Percentiles rank a stretch among this genome's conserved stretches.
phyloP scores from a whole-genome alignment of 1,140 invertebrate genomes.

The Megalopta genalis region DNA sequence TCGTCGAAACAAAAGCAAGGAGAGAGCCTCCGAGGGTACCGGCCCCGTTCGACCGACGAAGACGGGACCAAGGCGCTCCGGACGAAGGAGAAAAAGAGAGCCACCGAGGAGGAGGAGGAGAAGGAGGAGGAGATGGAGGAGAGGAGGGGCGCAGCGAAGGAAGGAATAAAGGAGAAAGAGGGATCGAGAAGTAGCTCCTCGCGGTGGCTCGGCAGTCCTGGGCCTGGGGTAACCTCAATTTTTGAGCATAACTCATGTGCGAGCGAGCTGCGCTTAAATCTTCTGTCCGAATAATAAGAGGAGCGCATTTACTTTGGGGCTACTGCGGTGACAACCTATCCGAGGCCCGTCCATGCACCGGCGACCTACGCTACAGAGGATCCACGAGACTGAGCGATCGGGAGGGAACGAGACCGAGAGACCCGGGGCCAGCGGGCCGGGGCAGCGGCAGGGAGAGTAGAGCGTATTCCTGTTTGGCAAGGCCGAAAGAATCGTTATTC shows the following conservation, averaged over 20 bases:
- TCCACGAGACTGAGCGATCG: slow-evolving; percentile 30
- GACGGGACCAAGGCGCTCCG: slow-evolving; percentile 10
- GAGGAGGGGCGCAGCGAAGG: not conserved
- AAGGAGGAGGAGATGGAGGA: not conserved
- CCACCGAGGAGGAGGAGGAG: not conserved
- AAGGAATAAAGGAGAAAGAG: slow-evolving; percentile 35
- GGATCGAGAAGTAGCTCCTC: slow-evolving; percentile 32
- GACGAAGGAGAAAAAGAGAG: slow-evolving; percentile 2
- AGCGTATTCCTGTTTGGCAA: slow-evolving; percentile 69
- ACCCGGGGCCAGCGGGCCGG: not conserved
- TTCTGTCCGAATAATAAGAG: slow-evolving; percentile 75
- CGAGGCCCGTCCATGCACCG: slow-evolving; percentile 53
- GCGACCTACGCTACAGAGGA: slow-evolving; percentile 37
- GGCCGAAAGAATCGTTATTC: slow-evolving; percentile 73
- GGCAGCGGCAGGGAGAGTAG: not conserved
- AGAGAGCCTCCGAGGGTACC: slow-evolving; percentile 38
- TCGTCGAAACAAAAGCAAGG: slow-evolving; percentile 71
- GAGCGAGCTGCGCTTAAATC: slow-evolving; percentile 70
- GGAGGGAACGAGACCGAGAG: slow-evolving; percentile 10
- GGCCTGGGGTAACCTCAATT: slow-evolving; percentile 70
- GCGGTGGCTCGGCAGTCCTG: slow-evolving; percentile 35
- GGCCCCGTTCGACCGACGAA: slow-evolving; percentile 45
- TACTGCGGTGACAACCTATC: slow-evolving; percentile 73
- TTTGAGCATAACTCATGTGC: slow-evolving; percentile 74
- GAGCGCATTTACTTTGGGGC: slow-evolving; percentile 72